Conservation (phyloP, 2,888 invertebrate genomes). For the Ceriagrion tenellum region DNA sequence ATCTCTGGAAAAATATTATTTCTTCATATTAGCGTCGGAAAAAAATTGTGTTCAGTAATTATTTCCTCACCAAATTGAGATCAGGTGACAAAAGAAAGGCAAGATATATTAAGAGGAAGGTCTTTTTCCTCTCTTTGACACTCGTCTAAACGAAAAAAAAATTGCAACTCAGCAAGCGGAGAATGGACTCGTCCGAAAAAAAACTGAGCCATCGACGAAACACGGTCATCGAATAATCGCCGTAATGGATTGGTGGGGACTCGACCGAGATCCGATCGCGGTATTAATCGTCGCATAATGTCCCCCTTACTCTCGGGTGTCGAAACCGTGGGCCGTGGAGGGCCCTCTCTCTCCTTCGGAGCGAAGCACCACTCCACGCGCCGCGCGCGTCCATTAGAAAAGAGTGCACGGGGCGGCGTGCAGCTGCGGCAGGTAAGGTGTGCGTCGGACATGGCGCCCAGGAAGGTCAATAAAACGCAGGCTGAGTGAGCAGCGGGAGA, state of each 20-base stretch:
- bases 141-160: background rate
- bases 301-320: background rate
- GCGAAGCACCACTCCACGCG: background rate
- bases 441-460: background rate
- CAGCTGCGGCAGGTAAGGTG: background rate
- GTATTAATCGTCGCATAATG: background rate
- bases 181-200: background rate
- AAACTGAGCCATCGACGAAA: background rate
- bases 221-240: background rate
- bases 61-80: too few species aligned
- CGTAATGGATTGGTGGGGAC: background rate
- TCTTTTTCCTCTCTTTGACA: too few species aligned
- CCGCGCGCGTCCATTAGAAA: background rate
- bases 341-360: background rate
- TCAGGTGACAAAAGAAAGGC: too few species aligned
- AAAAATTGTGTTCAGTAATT: too few species aligned
- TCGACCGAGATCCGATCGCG: background rate
- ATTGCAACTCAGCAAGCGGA: background rate
- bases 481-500: background rate
- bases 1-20: too few species aligned
- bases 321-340: background rate
- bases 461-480: conserved; percentile 18
- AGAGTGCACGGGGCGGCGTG: background rate
- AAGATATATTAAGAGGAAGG: too few species aligned
- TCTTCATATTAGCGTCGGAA: too few species aligned